These are phyloP conservation scores for Homarus gammarus DNA, from an alignment of 2,888 invertebrate genomes.

Conservation along the genomic window DNA sequence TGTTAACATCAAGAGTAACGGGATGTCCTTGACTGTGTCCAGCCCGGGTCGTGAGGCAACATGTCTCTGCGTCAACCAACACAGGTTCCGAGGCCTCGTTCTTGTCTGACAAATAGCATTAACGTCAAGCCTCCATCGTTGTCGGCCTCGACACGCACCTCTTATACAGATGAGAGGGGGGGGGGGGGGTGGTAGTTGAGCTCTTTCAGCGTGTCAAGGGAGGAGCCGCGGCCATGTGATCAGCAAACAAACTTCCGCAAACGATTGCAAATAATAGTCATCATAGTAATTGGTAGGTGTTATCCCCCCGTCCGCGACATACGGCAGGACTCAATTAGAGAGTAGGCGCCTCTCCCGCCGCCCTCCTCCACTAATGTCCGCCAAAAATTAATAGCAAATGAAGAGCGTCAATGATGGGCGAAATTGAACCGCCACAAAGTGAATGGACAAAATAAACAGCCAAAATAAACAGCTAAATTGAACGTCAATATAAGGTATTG, in stretches of 20 bases:
- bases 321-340: background rate
- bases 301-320: background rate
- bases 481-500: background rate
- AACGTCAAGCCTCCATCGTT: no score
- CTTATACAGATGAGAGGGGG: no score
- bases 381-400: slow-evolving; percentile 11
- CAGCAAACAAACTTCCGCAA: background rate
- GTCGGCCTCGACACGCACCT: no score
- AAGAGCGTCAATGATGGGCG: background rate
- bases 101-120: no score
- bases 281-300: background rate
- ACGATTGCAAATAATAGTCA: background rate
- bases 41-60: no score
- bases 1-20: no score
- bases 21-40: no score
- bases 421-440: background rate
- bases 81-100: no score
- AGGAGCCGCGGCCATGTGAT: background rate
- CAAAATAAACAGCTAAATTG: no score
- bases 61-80: no score
- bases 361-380: background rate
- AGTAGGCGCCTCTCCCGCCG: background rate
- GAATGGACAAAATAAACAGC: slow-evolving; percentile 9
- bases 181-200: no score
- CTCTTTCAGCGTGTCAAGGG: background rate